Evolutionary conservation across 2,888 invertebrate species (phyloP).

Genomic region (Brachylomia viminalis): DNA sequence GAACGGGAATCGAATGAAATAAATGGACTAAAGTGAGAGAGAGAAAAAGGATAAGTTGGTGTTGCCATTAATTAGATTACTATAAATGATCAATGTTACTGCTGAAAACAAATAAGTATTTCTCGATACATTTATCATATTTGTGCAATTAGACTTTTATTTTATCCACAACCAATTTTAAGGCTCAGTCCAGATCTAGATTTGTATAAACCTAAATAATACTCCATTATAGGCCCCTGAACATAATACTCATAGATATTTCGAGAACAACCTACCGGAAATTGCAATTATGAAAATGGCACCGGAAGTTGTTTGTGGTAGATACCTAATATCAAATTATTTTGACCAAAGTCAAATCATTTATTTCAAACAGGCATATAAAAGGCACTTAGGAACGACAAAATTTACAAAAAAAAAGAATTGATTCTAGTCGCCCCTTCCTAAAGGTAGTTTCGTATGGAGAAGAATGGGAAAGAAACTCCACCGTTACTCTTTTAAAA

Average conservation of each 20-base stretch:
- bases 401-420: too few relatives aligned
- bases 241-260: neutral
- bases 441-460: too few relatives aligned
- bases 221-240: neutral
- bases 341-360: too few relatives aligned
- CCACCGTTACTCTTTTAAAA: too few relatives aligned
- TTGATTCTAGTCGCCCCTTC: too few relatives aligned
- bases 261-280: conserved; percentile 15
- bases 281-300: conserved; percentile 16
- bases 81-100: too few relatives aligned
- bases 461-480: too few relatives aligned
- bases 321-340: conserved; percentile 7
- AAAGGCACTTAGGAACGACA: too few relatives aligned
- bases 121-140: neutral
- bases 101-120: neutral
- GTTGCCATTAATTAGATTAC: neutral
- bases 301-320: conserved; percentile 36
- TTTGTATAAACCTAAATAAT: neutral
- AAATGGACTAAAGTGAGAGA: neutral
- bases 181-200: neutral
- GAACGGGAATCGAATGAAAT: too few relatives aligned
- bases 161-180: neutral
- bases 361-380: too few relatives aligned
- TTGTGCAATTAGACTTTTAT: neutral
- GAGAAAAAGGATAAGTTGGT: neutral